Conservation (phyloP, 1,140 invertebrate species). For the Apis cerana region DNA sequence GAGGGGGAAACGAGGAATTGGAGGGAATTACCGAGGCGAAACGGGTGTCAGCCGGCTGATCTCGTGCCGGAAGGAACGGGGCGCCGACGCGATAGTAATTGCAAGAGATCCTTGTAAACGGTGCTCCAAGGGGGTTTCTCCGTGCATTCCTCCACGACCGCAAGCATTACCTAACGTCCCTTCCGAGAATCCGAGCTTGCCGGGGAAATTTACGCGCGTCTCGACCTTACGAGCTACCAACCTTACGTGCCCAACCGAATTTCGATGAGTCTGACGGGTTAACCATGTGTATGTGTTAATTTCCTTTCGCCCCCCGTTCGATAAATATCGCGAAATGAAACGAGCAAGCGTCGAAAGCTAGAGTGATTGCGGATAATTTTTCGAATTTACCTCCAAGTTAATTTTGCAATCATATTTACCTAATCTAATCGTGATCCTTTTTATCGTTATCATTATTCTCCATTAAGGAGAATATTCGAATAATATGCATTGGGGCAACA, state of each 20-base stretch:
- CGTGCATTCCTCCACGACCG: constrained; percentile 37
- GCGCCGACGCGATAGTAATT: constrained; percentile 33
- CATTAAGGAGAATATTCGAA: no score
- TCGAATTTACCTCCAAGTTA: no score
- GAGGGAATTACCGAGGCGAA: constrained; percentile 12
- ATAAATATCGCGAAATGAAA: no score
- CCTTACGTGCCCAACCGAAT: background rate
- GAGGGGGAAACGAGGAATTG: background rate
- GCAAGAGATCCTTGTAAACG: constrained; percentile 40
- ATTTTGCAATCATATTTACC: no score
- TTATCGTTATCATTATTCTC: no score
- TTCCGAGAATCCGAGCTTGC: constrained; percentile 6
- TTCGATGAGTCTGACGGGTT: background rate
- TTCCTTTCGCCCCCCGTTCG: no score
- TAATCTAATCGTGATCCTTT: no score
- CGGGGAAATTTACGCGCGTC: constrained; percentile 15
- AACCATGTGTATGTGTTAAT: no score
- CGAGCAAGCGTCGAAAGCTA: no score
- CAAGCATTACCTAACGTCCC: constrained; percentile 20
- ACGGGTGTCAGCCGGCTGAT: constrained; percentile 20
- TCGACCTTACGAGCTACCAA: background rate
- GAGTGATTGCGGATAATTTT: no score
- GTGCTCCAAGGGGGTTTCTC: constrained; percentile 24
- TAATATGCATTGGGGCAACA: no score
- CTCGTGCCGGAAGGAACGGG: background rate